Evolutionary conservation across 2,888 invertebrate species (phyloP), one percentile per base, ranked within the genome.

Genomic region (Elmis aenea): DNA sequence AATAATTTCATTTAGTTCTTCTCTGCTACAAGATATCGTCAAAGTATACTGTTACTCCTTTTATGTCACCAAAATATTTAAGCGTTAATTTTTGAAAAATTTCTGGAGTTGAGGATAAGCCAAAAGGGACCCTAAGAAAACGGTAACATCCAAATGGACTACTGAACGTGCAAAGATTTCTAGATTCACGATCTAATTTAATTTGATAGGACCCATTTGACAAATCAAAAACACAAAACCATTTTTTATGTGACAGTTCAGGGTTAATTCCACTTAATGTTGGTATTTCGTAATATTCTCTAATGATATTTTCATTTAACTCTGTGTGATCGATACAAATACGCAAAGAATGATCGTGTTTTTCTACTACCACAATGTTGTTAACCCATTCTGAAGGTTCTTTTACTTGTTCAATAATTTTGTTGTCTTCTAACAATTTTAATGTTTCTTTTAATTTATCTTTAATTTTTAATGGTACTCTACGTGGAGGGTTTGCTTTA

Each of bases 21-120:
- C 22, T 32, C 38, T 20, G 13, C 22, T 30, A 18, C 22, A 47
- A 22, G 36, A 61, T 38, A 50, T 61, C 42, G 48, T 66, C 48
- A 44, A 60, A 45, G 42, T 64, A 57, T 21, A 66, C 29, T 33
- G 52, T 8, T 26, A 63, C 48, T 39, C 58, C 26, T 27, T 30
- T 18, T 42, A 54, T 51, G 46, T 57, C 9, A 52, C 59, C 22
- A 63, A 60, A 57, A 54, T 57, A 9, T 43, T 61, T 15, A 46
- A 50, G 11, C 55, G 58, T 55, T 16, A 49, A 39, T 26, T 46
- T 50, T 33, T 61, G 57, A 44, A 62, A 63, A 12, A 52, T n/a
- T n/a, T 58, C 58, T 12, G 60, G 60, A 2, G 27, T 27, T n/a
- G 20, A 12, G 3, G 26, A 29, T 3, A 50, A 21, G 5, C 47